These are phyloP conservation scores for Scyliorhinus canicula DNA, from an alignment of 2,797 vertebrate genomes.

Conservation along the genomic window DNA sequence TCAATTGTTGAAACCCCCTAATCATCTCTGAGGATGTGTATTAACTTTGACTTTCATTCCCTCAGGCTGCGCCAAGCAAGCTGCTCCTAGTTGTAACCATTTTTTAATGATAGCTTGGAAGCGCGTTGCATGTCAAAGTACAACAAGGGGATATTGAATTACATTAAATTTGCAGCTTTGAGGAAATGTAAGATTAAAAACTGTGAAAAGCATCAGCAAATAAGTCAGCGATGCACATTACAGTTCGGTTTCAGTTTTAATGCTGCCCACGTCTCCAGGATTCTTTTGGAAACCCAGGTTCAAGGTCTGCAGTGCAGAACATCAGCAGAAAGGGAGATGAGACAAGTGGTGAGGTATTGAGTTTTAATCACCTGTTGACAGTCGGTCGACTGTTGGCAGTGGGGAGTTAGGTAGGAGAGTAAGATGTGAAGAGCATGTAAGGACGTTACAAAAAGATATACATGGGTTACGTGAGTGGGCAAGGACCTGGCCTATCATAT, in stretches of 20 bases:
- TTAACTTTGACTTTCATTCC: slow-evolving; percentile 10
- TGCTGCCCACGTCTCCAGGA: neutral
- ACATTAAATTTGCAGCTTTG: slow-evolving; percentile 30
- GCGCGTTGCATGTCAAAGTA: neutral
- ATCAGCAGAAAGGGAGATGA: neutral
- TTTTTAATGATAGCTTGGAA: slow-evolving; percentile 34
- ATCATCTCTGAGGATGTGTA: slow-evolving; percentile 1
- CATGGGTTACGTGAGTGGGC: too few species aligned
- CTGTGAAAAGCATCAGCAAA: slow-evolving; percentile 1
- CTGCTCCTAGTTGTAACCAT: slow-evolving; percentile 4
- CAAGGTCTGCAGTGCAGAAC: neutral
- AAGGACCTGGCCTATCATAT: too few species aligned
- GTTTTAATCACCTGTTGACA: neutral
- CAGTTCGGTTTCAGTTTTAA: neutral
- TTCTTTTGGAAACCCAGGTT: neutral
- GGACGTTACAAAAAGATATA: too few species aligned
- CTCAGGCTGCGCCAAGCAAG: neutral
- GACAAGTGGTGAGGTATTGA: neutral
- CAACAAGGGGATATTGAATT: slow-evolving; percentile 24
- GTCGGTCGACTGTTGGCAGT: neutral
- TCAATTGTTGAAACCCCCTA: slow-evolving; percentile 23
- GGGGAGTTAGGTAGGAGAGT: neutral
- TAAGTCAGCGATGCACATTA: neutral
- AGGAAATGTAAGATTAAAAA: slow-evolving; percentile 30
- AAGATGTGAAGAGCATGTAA: neutral